phyloP scores from a whole-genome alignment of 2,113 vertebrate genomes.

The Poicephalus meyeri region DNA sequence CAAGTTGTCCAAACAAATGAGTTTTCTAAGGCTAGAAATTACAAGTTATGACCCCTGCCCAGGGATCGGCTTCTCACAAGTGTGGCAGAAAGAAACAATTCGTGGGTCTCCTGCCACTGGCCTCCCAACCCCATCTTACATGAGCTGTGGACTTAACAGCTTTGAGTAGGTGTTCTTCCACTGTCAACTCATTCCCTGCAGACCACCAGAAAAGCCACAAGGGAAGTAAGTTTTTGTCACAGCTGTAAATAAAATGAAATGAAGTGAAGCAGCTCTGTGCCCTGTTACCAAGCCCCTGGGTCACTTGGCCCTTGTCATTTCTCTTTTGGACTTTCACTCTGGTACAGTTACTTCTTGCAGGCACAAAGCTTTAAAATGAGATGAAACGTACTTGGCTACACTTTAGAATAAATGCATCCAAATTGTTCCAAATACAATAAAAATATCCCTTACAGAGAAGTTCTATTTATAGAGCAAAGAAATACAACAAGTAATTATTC shows the following conservation, averaged over 20 bases:
- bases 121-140: neutral
- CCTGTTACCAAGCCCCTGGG: neutral
- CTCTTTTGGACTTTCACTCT: neutral
- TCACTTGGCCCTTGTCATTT: neutral
- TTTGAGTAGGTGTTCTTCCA: neutral
- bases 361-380: neutral
- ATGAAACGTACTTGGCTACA: neutral
- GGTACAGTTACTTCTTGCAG: neutral
- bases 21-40: neutral
- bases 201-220: neutral
- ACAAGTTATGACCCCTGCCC: neutral
- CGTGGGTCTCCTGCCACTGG: neutral
- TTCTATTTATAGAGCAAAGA: constrained; percentile 4
- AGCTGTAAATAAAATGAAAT: neutral
- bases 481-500: neutral
- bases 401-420: neutral
- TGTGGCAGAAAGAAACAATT: neutral
- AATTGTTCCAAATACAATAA: neutral
- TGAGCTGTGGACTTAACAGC: neutral
- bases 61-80: accelerated
- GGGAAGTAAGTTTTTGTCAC: neutral
- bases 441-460: neutral
- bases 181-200: neutral
- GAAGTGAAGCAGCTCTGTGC: neutral
- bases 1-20: neutral